A percentile compares a stretch with the other conserved stretches of the same genome.
phyloP scores from a whole-genome alignment of 2,797 vertebrate genomes.

The Scleropages formosus region DNA sequence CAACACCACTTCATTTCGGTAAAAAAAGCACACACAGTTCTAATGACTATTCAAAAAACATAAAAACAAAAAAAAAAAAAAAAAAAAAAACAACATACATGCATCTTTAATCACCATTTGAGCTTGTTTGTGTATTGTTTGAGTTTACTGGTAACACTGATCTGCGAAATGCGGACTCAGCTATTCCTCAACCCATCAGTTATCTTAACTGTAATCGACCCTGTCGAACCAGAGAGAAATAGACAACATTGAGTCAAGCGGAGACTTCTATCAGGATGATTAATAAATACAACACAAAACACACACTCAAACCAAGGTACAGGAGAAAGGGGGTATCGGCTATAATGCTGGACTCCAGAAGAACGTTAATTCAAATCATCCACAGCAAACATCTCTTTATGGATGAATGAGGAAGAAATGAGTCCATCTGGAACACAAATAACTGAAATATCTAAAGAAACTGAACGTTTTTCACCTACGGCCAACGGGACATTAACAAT shows the following conservation, averaged over 20 bases:
- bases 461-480: constrained; percentile 22
- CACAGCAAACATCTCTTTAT: constrained; percentile 30
- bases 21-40: constrained; percentile 94
- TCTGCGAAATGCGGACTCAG: constrained; percentile 90
- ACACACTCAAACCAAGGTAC: constrained; percentile 39
- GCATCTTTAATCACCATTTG: constrained; percentile 99
- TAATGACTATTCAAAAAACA: constrained; percentile 83
- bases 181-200: constrained; percentile 98
- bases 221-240: constrained; percentile 99
- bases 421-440: neutral
- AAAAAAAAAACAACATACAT: constrained; percentile 88
- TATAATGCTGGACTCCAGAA: constrained; percentile 9
- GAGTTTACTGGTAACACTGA: constrained; percentile 95
- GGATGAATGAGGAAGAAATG: constrained; percentile 3
- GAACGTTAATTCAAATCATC: constrained; percentile 25
- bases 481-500: constrained; percentile 1
- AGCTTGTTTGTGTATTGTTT: constrained; percentile 93
- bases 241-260: constrained; percentile 96
- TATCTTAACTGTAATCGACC: constrained; percentile 98
- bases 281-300: constrained; percentile 23
- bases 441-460: neutral
- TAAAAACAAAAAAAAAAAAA: constrained; percentile 62
- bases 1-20: constrained; percentile 97
- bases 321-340: constrained; percentile 9
- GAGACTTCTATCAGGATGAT: constrained; percentile 67